Evolutionary conservation across 2,888 invertebrate species (phyloP).

Genomic region (Oxystoma pomonae): DNA sequence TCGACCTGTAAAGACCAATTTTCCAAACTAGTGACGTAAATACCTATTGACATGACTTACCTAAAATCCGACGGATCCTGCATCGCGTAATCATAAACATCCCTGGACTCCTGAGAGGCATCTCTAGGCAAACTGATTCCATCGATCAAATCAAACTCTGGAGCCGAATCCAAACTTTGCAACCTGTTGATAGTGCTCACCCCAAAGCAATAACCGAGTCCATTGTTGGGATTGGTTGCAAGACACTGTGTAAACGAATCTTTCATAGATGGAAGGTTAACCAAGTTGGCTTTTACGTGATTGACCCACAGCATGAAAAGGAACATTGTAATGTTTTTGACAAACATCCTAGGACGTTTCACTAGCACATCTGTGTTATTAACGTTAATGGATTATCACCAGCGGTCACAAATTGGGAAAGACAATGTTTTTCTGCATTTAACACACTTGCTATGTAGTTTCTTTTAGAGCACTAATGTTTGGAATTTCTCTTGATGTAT

Average conservation of each 20-base stretch:
- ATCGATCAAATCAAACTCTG: constrained; percentile 62
- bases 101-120: constrained; percentile 59
- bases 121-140: constrained; percentile 63
- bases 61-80: constrained; percentile 72
- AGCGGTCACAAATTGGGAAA: not conserved
- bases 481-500: not conserved
- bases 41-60: no score
- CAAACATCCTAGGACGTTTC: not conserved
- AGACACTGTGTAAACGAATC: constrained; percentile 49
- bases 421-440: no score
- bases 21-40: no score
- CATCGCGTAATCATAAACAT: constrained; percentile 63
- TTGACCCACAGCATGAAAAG: not conserved
- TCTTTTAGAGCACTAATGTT: no score
- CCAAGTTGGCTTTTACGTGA: not conserved
- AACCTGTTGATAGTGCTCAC: constrained; percentile 64
- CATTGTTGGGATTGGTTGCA: constrained; percentile 44
- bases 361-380: not conserved
- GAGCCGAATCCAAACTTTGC: constrained; percentile 61
- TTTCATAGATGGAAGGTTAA: constrained; percentile 16
- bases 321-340: not conserved
- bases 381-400: not conserved
- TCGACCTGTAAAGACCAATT: no score
- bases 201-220: constrained; percentile 62
- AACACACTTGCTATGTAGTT: no score